Evolutionary conservation across 2,113 vertebrate genomes (phyloP).

Genomic region (Microcebus lehilahytsara): DNA sequence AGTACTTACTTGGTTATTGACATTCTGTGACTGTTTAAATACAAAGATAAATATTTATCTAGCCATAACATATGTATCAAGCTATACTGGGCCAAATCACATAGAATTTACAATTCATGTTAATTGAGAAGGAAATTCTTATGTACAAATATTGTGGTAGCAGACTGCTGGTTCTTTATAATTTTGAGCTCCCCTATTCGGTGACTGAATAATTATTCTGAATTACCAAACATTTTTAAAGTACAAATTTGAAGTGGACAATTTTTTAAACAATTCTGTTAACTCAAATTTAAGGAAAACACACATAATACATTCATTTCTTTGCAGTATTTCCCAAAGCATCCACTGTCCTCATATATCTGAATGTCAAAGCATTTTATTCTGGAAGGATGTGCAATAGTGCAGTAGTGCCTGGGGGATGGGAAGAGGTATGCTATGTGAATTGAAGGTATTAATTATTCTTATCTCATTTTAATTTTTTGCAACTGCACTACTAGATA

Average conservation of each 20-base stretch:
- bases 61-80: not conserved
- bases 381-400: not conserved
- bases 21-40: not conserved
- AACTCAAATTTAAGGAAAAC: not conserved
- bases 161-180: not conserved
- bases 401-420: not conserved
- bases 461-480: conserved; percentile 12
- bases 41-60: conserved; percentile 31
- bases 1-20: not conserved
- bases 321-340: not conserved
- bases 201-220: not conserved
- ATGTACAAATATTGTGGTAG: not conserved
- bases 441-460: not conserved
- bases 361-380: not conserved
- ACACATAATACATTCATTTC: not conserved
- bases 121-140: not conserved
- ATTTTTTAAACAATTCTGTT: not conserved
- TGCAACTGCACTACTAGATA: not conserved
- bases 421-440: not conserved
- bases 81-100: not conserved
- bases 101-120: not conserved
- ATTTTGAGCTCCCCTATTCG: not conserved
- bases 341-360: no score
- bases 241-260: not conserved
- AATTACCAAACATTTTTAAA: not conserved